Evolutionary conservation across 1,140 invertebrate species (phyloP).

Genomic region (Penaeus japonicus): DNA sequence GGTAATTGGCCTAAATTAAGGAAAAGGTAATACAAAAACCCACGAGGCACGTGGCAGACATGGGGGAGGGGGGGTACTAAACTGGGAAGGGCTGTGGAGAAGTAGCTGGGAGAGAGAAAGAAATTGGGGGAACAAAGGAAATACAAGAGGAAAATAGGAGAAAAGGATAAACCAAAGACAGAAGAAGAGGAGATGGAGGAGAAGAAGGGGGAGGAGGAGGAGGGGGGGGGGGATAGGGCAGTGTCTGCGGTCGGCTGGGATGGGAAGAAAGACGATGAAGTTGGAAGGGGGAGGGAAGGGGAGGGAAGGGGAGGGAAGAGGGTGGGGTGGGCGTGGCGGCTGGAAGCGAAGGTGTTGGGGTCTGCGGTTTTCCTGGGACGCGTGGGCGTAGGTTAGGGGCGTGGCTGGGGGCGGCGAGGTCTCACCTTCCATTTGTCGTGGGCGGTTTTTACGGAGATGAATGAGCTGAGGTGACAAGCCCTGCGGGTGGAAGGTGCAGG

Average conservation of each 20-base stretch:
- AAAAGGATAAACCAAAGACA: background rate
- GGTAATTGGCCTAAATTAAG: slow-evolving; percentile 34
- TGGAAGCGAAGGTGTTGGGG: slow-evolving; percentile 3
- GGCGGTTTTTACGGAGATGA: background rate
- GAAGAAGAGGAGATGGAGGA: background rate
- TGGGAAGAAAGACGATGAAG: background rate
- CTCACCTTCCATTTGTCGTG: slow-evolving; percentile 13
- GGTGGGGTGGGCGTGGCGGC: background rate
- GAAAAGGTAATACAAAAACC: background rate
- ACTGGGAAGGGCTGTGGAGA: no score
- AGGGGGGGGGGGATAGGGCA: background rate
- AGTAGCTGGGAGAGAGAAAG: background rate
- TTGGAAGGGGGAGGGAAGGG: background rate
- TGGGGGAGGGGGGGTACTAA: no score
- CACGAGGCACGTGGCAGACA: no score
- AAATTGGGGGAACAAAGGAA: background rate
- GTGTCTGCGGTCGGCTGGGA: slow-evolving; percentile 9
- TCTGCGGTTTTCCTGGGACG: background rate
- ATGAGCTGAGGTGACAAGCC: background rate
- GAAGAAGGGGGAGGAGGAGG: no score
- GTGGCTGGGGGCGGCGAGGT: no score
- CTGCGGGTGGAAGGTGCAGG: background rate
- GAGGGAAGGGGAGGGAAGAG: background rate
- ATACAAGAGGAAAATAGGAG: background rate
- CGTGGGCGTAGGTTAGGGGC: no score